These are phyloP conservation scores for Marronus borbonicus DNA, from an alignment of 2,888 invertebrate genomes.

Conservation along the genomic window DNA sequence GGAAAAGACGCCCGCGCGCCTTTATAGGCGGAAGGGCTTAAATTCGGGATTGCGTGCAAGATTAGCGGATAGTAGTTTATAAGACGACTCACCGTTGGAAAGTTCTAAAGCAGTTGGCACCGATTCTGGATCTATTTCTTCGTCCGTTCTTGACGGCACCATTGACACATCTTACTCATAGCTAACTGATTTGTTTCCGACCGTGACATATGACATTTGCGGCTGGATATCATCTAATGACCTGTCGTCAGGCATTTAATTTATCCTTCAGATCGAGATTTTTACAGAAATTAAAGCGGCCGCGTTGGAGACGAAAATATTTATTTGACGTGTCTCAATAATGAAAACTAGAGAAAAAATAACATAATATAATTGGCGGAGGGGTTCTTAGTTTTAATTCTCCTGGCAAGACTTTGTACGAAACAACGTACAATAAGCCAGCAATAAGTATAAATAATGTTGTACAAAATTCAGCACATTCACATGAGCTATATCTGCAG, in stretches of 20 bases:
- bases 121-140: constrained; percentile 49
- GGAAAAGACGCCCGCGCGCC: neutral
- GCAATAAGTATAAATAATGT: no score
- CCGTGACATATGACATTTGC: constrained; percentile 3
- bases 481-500: no score
- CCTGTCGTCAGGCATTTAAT: neutral
- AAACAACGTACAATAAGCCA: no score
- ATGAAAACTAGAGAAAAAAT: no score
- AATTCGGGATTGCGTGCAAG: neutral
- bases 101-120: constrained; percentile 41
- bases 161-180: constrained; percentile 50
- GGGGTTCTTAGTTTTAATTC: no score
- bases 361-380: no score
- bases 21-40: constrained; percentile 5
- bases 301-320: no score
- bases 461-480: no score
- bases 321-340: no score
- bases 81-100: constrained; percentile 46
- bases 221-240: neutral
- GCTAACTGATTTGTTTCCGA: constrained; percentile 39
- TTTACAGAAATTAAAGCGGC: no score
- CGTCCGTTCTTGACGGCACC: constrained; percentile 48
- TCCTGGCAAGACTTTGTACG: no score
- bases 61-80: constrained; percentile 10
- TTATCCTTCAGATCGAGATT: no score